Evolutionary conservation across 2,797 vertebrate species (phyloP), one percentile per base, ranked within the genome.

Genomic region (Sebastiscus tertius): DNA sequence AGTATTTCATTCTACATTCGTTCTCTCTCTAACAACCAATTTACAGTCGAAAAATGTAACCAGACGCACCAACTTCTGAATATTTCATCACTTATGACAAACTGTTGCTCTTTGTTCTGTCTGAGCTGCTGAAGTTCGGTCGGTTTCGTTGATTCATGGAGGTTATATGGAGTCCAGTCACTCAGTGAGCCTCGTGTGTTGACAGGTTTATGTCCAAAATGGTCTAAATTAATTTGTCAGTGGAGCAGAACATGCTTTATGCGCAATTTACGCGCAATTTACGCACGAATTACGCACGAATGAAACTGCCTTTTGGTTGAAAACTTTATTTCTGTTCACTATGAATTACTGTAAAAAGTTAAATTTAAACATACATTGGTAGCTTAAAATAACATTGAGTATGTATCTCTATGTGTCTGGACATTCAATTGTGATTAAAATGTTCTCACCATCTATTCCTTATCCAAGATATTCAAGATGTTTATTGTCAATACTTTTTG

Each of bases 1-100:
- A 95, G 95, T 95, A 88, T 42, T 65, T 8, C 0, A 6, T 55
- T 64, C 10, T 55, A 0, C 39, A 1, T 22, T 52, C 2, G 27
- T 3, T 72, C 26, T 74, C 24, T 74, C 24, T 67, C 8, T 10
- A 12, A 55, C 22, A 34, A 46, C 3, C 8, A 31, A 8, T 18
- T 31, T 20, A 13, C 1, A 11, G 3, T 14, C 20, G 16, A 26
- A 34, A 34, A 2, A 33, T 29, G 4, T 2, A 6, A 29, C 4
- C 6, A 18, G 18, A 49, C 27, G 31, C 4, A 34, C 24, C 10
- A 9, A 10, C 10, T 18, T 27, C 6, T 60, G 46, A 60, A 12
- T 27, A 8, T 62, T 26, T 59, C 1, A n/a, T 27, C 26, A 8
- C 52, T 13, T 9, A 5, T 63, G 36, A 2, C 13, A 5, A 3